phyloP scores from a whole-genome alignment of 2,888 invertebrate species.

The Alsophila aescularia region DNA sequence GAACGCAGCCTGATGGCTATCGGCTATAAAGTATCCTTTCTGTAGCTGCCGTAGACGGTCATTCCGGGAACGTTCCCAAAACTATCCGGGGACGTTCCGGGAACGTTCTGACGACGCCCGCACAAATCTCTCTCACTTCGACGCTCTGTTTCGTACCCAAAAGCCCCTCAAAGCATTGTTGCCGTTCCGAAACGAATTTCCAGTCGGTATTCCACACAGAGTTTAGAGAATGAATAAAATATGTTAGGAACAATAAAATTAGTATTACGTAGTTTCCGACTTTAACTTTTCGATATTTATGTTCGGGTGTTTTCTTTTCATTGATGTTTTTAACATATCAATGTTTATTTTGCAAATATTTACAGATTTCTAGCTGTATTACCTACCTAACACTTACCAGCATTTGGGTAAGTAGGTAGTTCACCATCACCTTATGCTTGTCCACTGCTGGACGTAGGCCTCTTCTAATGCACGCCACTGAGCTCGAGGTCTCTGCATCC shows the following conservation, averaged over 20 bases:
- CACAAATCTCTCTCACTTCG: constrained; percentile 64
- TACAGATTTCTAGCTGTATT: no score
- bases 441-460: no score
- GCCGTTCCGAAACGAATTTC: constrained; percentile 45
- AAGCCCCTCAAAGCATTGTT: constrained; percentile 52
- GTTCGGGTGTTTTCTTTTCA: no score
- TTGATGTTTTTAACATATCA: no score
- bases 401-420: no score
- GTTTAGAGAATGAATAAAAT: constrained; percentile 40
- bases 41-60: constrained; percentile 18
- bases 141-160: constrained; percentile 51
- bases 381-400: no score
- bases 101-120: constrained; percentile 53
- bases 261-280: constrained; percentile 30
- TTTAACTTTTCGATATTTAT: constrained; percentile 11
- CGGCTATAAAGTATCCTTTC: constrained; percentile 42
- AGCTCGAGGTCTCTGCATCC: no score
- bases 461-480: no score
- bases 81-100: constrained; percentile 33
- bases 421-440: no score
- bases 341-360: background rate
- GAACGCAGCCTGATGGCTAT: constrained; percentile 42
- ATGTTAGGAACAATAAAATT: constrained; percentile 37
- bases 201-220: constrained; percentile 34
- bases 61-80: constrained; percentile 22